phyloP scores from a whole-genome alignment of 2,888 invertebrate species.

The Macrosoma leucophasiata region DNA sequence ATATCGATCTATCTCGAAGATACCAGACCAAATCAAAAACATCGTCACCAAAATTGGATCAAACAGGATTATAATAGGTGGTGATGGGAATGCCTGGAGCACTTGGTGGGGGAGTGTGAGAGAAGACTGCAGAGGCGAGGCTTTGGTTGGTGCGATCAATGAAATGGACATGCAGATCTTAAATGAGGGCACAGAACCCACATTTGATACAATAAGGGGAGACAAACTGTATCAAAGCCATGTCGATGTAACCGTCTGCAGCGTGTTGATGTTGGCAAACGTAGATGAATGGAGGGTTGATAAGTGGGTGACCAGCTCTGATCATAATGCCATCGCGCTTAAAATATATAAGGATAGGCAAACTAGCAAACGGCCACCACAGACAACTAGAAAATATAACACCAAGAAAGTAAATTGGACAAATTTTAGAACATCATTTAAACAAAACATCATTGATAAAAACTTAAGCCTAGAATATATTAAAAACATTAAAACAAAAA shows the following conservation, averaged over 20 bases:
- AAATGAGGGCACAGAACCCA: constrained; percentile 11
- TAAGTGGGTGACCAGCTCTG: background rate
- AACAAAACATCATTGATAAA: background rate
- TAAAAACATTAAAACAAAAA: background rate
- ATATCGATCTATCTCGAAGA: background rate
- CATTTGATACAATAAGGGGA: constrained; percentile 11
- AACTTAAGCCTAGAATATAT: background rate
- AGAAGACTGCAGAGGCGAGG: constrained; percentile 13
- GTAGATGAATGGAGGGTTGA: constrained; percentile 10
- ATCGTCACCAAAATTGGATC: background rate
- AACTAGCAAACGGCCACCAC: background rate
- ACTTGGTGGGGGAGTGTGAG: background rate
- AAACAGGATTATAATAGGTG: background rate
- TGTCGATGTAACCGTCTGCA: too few species aligned
- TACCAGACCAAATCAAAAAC: background rate
- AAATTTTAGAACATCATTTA: background rate
- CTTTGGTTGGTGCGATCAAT: background rate
- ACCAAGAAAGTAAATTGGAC: background rate
- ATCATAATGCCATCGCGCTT: background rate
- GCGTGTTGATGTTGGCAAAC: background rate
- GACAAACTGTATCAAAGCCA: too few species aligned
- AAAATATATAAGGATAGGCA: background rate
- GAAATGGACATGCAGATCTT: constrained; percentile 8
- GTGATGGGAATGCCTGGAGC: constrained; percentile 4
- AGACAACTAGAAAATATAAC: background rate